These are phyloP conservation scores for Linnaemya tessellans DNA, from an alignment of 2,888 invertebrate species.

Conservation along the genomic window DNA sequence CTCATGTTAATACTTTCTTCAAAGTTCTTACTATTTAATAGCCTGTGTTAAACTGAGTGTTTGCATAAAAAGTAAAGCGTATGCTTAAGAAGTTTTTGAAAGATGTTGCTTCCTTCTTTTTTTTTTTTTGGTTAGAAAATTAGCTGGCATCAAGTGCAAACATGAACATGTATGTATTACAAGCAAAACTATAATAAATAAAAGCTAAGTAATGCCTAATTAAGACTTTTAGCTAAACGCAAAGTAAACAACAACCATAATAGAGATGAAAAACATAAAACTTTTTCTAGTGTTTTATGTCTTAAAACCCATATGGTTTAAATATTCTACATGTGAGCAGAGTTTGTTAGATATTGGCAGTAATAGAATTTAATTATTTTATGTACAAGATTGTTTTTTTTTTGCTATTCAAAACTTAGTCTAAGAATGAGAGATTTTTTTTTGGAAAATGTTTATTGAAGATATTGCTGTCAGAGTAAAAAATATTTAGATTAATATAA, in stretches of 20 bases:
- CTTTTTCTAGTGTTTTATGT: conserved; percentile 44
- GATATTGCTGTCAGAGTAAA: too few species aligned
- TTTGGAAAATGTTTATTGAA: too few species aligned
- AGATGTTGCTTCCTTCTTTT: conserved; percentile 15
- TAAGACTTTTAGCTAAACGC: conserved; percentile 63
- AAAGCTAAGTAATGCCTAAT: conserved; percentile 60
- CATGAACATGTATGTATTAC: conserved; percentile 24
- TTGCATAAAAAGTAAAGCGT: conserved; percentile 21
- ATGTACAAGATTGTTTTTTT: background rate
- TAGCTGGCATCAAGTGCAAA: conserved; percentile 48
- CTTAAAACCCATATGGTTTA: conserved; percentile 6
- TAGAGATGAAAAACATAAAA: conserved; percentile 37
- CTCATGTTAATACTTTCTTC: background rate
- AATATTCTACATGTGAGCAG: background rate
- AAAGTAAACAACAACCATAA: conserved; percentile 56
- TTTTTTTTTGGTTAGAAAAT: conserved; percentile 30
- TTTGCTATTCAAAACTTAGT: too few species aligned
- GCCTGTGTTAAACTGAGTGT: background rate
- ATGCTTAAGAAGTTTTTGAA: conserved; percentile 39
- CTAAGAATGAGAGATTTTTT: too few species aligned
- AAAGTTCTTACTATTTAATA: background rate
- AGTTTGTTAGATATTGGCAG: background rate
- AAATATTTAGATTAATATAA: too few species aligned
- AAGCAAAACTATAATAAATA: background rate
- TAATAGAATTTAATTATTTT: background rate